A percentile compares a stretch with the other conserved stretches of the same genome.
Conservation (phyloP, 2,888 invertebrate genomes). For the Microplitis deprimator region DNA sequence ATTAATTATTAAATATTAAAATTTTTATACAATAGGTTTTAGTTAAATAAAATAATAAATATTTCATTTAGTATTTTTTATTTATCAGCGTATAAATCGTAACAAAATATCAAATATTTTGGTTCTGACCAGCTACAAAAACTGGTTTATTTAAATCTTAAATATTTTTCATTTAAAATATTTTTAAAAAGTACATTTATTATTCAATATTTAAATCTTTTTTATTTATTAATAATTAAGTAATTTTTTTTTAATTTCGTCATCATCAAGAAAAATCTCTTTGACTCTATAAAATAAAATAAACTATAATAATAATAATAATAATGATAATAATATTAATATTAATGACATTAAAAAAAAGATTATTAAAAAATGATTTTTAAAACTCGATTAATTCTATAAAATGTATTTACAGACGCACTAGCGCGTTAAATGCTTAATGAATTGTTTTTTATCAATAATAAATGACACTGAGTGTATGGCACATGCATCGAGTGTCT, state of each 20-base stretch:
- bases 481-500: conserved; percentile 22
- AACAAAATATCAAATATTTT: conserved; percentile 60
- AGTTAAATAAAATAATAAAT: not conserved
- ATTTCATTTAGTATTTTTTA: conserved; percentile 46
- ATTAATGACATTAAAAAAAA: conserved; percentile 5
- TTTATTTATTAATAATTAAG: conserved; percentile 1
- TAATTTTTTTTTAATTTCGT: not conserved
- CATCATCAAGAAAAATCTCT: not conserved
- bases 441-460: conserved; percentile 15
- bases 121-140: not conserved
- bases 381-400: conserved; percentile 32
- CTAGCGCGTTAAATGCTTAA: conserved; percentile 28
- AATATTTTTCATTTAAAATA: conserved; percentile 14
- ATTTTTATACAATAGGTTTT: conserved; percentile 20
- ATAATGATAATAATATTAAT: too few species aligned
- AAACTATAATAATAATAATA: not conserved
- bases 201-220: not conserved
- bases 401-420: conserved; percentile 34
- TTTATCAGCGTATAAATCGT: conserved; percentile 53
- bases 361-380: not conserved
- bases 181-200: not conserved
- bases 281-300: not conserved
- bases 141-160: conserved; percentile 5
- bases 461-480: conserved; percentile 19
- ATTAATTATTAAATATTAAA: too few species aligned